Base-by-base conservation (phyloP, 2,797 vertebrate genomes). In the Oryzias sinensis region DNA sequence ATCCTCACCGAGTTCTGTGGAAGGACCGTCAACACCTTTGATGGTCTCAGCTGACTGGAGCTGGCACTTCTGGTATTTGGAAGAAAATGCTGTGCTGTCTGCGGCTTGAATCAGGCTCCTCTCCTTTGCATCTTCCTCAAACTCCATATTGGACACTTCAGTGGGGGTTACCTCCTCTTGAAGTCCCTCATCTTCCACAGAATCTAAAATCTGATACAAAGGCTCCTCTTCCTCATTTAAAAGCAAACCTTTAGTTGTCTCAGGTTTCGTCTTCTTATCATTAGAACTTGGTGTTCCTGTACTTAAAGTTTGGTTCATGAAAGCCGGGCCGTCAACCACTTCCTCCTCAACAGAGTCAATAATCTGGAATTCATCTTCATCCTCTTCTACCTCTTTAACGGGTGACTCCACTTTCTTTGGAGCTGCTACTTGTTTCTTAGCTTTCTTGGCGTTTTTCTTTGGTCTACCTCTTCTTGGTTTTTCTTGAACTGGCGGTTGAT, bases 261-360 rank as follows among this genome's bases (percentile, higher is more conserved):
- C 14, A 0, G 14, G 3, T 37, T 11, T 14, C 18, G 49, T 1
- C 1, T 64, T 42, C 0, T 42, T 3, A 1, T 46, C 17, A 42
- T 15, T 5, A 17, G 43, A 18, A 8, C 2, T 1, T 0, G 15
- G 17, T 5, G 22, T 13, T 20, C 5, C 33, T 0, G 1, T 2
- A 5, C 14, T 58, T 29, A 49, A 22, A 1, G 53, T 20, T 14
- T 29, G 33, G 2, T 33, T 51, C n/a, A 6, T 5, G 0, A 27
- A n/a, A 9, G 25, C 15, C 1, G 6, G 25, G 14, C 60, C 43
- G 0, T 60, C 45, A 0, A 17, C 54, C 0, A 5, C 3, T 16
- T 81, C 72, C 0, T 77, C 79, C 43, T 64, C 79, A 13, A 85
- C 47, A 17, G 81, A 86, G 53, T 87, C 84, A 1, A 86, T 43